Evolutionary conservation across 2,888 invertebrate species (phyloP).

Genomic region (Deroplatys truncata): DNA sequence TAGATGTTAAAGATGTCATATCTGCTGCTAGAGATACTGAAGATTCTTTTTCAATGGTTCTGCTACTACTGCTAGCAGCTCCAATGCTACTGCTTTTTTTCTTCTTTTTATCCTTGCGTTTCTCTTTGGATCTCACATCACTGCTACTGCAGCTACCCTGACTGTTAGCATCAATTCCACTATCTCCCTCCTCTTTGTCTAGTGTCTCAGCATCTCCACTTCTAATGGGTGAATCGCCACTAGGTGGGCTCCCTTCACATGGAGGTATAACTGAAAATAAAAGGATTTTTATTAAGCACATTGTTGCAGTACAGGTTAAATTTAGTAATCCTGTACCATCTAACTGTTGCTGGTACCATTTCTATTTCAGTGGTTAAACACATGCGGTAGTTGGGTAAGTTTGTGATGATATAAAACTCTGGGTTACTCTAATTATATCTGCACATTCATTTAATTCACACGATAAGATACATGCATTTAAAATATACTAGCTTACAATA

Average conservation of each 20-base stretch:
- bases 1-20: not conserved
- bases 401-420: too few relatives aligned
- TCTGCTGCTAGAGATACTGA: constrained; percentile 9
- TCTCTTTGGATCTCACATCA: constrained; percentile 64
- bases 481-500: too few relatives aligned
- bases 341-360: too few relatives aligned
- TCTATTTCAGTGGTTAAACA: too few relatives aligned
- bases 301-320: too few relatives aligned
- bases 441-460: too few relatives aligned
- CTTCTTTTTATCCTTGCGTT: constrained; percentile 64
- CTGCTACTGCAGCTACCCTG: constrained; percentile 86
- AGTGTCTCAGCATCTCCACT: constrained; percentile 39
- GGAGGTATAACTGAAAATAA: not conserved
- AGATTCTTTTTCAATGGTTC: constrained; percentile 28
- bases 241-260: constrained; percentile 33
- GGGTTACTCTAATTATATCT: too few relatives aligned
- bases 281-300: not conserved
- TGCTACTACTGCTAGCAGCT: constrained; percentile 34
- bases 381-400: too few relatives aligned
- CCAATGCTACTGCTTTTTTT: constrained; percentile 44
- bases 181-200: constrained; percentile 81
- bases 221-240: constrained; percentile 41
- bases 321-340: too few relatives aligned
- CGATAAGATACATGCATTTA: too few relatives aligned
- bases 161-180: constrained; percentile 83